Evolutionary conservation across 2,113 vertebrate species (phyloP), one percentile per base, ranked within the genome.

Genomic region (Lepidothrix coronata): DNA sequence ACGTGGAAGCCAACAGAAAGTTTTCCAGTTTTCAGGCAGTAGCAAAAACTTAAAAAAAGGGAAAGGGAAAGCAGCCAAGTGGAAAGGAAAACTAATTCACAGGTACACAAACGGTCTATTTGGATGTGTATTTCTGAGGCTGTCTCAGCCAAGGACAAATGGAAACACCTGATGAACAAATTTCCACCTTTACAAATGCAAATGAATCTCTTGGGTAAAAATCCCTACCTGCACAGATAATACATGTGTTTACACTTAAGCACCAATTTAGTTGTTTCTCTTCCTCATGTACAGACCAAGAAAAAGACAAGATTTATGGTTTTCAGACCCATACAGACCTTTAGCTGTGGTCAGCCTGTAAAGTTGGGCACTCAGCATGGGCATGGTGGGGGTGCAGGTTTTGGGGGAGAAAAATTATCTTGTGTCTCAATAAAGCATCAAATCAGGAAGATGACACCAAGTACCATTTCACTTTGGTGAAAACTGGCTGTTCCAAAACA

Each of bases 381-480:
- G 5, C 7, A 4, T 0, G 0, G 28, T 5, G 24, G 5, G 51
- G 21, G 31, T 22, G 35, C 46, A 39, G 66, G 39, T 37, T 51
- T 41, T 30, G 39, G 27, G 35, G 19, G 19, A 21, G 14, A 18
- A n/a, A 82, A 73, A 8, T 30, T n/a, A 30, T 14, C 4, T 28
- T 24, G 22, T 35, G 33, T 17, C 75, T 77, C 3, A 0, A 48
- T 23, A 73, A 57, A 67, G 41, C 52, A 66, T 28, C n/a, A 14
- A 5, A 48, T 55, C 31, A 35, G 35, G 33, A 71, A 59, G 46
- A 80, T 12, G 30, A 48, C 2, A 3, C 27, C 27, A 54, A 54
- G 25, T 31, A 71, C 17, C 74, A 48, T 71, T 43, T 52, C 7
- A 68, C 49, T 82, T 25, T 4, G 22, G 54, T 77, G 76, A 86